Base-by-base conservation (phyloP, 1,140 invertebrate genomes). In the Ceratosolen fusciceps region DNA sequence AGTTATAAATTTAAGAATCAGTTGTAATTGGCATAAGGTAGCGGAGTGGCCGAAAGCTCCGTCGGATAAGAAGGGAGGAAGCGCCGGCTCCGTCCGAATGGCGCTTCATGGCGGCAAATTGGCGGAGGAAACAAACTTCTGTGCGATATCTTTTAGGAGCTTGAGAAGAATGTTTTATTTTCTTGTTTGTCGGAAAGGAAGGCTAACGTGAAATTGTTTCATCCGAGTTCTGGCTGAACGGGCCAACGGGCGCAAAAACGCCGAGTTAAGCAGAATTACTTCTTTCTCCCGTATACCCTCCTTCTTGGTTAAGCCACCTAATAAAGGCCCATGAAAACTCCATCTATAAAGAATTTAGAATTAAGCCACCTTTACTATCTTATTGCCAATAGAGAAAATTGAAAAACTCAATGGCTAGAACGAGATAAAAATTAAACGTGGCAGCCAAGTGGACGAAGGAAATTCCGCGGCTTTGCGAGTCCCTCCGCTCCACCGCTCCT, bases 141-240 rank as follows among this genome's bases (percentile, higher is more conserved):
- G 72, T 8, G 24, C 47, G 56, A 62, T 74, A 74, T 62, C 73
- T 62, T 34, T 37, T 34, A 47, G n/a, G 2, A 49, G 43, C 72
- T 74, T 54, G 56, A 60, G 73, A n/a, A n/a, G n/a, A 26, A 62
- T 75, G 60, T 67, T 75, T 75, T 75, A 75, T 54, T 67, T 52
- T 52, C 65, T 70, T 68, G 43, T 77, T 77, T 68, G 49, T 77
- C 34, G 21, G 26, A 10, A 10, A 49, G 21, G 56, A 34, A 16
- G 39, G 34, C 34, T 26, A 26, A 75, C 49, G 65, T 31, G 62
- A 71, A 77, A 71, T 71, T 56, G 49, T 77, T 58, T 70, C 74
- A 34, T 58, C 19, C 14, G n/a, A 3, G 1, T 24, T n/a, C 19
- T 26, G 31, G 31, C 21, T 12, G 31, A 12, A 10, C n/a, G 26